Base-by-base conservation (phyloP, 2,888 invertebrate genomes). In the Agrochola macilenta region DNA sequence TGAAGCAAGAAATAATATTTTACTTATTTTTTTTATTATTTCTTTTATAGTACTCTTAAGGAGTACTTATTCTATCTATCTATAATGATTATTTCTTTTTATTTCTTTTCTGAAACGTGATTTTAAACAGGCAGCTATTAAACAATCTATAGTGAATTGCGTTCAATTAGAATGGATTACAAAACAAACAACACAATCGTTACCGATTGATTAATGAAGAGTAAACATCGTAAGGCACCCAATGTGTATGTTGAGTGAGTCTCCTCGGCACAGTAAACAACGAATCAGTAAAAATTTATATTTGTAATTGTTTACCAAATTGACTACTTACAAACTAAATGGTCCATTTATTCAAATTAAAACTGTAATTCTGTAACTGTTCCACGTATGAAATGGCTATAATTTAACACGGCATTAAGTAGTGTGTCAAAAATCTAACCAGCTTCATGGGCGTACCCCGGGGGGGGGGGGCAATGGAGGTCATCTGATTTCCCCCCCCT, bases 161-260 rank as follows among this genome's bases (percentile, higher is more conserved):
- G 23, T 49, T 49, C 74, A 74, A 69, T 69, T 12, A 58, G 35
- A 35, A 60, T 60, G 20, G 57, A 60, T 43, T 43, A 69, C 26
- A 17, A 39, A 52, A 70, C 11, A 43, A 52, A 70, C 11, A 64
- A 35, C 5, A 65, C 12, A 8, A 30, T 30, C 30, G 30, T 30
- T 30, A 30, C 30, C 30, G 30, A 30, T 30, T 30, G 30, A 30
- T 30, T 30, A 30, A 30, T 30, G 30, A 30, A 30, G 30, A 30
- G 30, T 30, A 30, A 30, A 30, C 30, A 30, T 30, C 30, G 30
- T 30, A 30, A 30, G 30, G 30, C 43, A 70, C 30, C n/a, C 17
- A 43, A 35, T 63, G 8, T 54, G 7, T 52, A 23, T 54, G 23
- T 54, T 23, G 54, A 20, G 52, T 23, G n/a, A 57, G 1, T 57